These are phyloP conservation scores for Drosophila gunungcola DNA, from an alignment of 1,140 invertebrate genomes.

Conservation along the genomic window DNA sequence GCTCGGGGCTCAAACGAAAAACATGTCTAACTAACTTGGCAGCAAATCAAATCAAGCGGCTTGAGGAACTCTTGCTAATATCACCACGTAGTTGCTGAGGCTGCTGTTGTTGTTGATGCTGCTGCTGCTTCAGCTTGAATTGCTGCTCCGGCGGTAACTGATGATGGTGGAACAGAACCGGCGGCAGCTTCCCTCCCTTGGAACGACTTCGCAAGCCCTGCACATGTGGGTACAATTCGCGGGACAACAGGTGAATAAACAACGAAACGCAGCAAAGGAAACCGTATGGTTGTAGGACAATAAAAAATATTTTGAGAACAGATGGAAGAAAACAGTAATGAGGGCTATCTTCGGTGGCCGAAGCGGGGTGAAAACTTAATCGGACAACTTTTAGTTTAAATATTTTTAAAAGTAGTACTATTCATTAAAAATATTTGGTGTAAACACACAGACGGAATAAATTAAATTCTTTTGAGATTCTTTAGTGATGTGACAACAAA, in stretches of 20 bases:
- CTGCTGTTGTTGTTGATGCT: conserved; percentile 52
- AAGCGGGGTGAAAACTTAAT: background rate
- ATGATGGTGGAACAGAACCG: conserved; percentile 55
- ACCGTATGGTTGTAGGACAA: conserved; percentile 23
- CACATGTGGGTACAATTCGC: conserved; percentile 22
- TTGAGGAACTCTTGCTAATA: conserved; percentile 76
- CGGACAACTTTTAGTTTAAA: too few species aligned
- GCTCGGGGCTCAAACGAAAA: conserved; percentile 55
- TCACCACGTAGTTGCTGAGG: conserved; percentile 77
- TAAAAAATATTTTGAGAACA: conserved; percentile 48
- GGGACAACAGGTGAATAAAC: conserved; percentile 29
- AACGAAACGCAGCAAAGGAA: conserved; percentile 45
- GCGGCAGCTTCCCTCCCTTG: conserved; percentile 67
- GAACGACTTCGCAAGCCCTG: conserved; percentile 62
- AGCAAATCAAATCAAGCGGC: conserved; percentile 81
- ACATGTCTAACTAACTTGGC: conserved; percentile 79
- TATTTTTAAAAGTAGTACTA: background rate
- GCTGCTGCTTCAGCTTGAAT: conserved; percentile 58
- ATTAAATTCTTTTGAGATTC: background rate
- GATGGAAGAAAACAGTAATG: conserved; percentile 41
- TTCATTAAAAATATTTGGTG: background rate
- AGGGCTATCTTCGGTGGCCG: conserved; percentile 13
- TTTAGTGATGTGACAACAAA: background rate
- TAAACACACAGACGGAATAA: background rate
- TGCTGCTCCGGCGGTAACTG: conserved; percentile 60